Base-by-base conservation (phyloP, 2,888 invertebrate genomes). In the Holacanthella duospinosa region DNA sequence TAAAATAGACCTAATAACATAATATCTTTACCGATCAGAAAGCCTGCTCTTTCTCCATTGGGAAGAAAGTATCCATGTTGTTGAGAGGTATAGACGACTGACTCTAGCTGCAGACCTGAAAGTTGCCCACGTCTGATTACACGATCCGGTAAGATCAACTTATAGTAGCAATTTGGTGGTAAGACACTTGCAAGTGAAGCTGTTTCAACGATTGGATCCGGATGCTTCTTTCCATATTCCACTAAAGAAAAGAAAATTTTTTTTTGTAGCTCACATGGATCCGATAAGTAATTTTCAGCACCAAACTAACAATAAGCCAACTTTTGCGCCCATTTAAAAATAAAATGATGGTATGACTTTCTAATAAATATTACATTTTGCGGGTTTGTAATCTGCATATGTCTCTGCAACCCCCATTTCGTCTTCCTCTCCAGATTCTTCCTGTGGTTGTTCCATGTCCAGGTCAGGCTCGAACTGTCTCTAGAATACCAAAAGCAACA, bases 361-460 rank as follows among this genome's bases (percentile, higher is more conserved):
- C 16, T 36, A 16, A 9, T 16, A 9, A 16, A 36, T 67, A 82
- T 80, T 81, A 90, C 89, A 80, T 82, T 99, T 99, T 1, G 89
- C 84, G 1, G 99, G 99, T 90, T 93, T 93, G 77, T 99, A 99
- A 75, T 97, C 95, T 4, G 94, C 89, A 76, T 97, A 99, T 0
- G 97, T 99, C 78, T 99, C 99, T 0, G 96, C 95, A 24, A 96
- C 93, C 16, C 95, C 96, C 84, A 97, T 86, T 75, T 95, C 94
- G 75, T 96, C 95, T 71, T 93, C 94, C 68, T 95, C 94, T 0
- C 87, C 92, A 74, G 87, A 88, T 67, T 86, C 88, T 73, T 89
- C 90, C 57, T 80, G n/a, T n/a, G n/a, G n/a, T n/a, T n/a, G n/a
- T n/a, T n/a, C n/a, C n/a, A n/a, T n/a, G n/a, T n/a, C n/a, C n/a